Conservation (phyloP, 2,797 vertebrate species). For the Diplodus sargus region DNA sequence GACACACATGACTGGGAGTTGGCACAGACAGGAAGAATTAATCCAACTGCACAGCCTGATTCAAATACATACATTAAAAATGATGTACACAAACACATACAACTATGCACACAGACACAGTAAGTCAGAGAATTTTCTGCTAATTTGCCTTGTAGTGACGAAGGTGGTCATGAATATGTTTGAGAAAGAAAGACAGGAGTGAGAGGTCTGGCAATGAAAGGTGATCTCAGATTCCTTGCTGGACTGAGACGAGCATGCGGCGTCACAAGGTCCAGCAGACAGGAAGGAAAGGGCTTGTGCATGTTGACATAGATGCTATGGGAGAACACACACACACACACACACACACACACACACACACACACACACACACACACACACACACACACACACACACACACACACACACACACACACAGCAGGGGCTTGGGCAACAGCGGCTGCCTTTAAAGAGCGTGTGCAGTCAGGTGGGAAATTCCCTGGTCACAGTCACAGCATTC, state of each 20-base stretch:
- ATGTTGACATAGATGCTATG: constrained; percentile 64
- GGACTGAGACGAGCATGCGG: constrained; percentile 38
- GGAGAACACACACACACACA: constrained; percentile 33
- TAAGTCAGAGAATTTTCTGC: neutral
- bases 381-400: constrained; percentile 25
- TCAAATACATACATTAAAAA: neutral
- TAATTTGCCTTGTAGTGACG: neutral
- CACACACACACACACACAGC: constrained; percentile 17
- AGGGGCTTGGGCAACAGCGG: constrained; percentile 48
- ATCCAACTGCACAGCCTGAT: neutral
- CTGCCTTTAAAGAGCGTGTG: constrained; percentile 60
- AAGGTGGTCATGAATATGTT: constrained; percentile 4
- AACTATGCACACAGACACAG: neutral
- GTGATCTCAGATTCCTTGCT: constrained; percentile 60
- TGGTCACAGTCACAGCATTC: constrained; percentile 60
- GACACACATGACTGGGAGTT: neutral
- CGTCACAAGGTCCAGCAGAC: constrained; percentile 58
- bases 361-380: constrained; percentile 25
- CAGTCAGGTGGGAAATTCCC: constrained; percentile 79
- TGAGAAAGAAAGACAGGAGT: constrained; percentile 5
- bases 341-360: constrained; percentile 25
- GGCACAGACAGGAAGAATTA: neutral
- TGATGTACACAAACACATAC: neutral
- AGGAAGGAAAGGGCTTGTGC: constrained; percentile 68
- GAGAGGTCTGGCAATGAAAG: constrained; percentile 46